Evolutionary conservation across 2,113 vertebrate genomes (phyloP), one percentile per base, ranked within the genome.

Genomic region (Trematomus loennbergii): DNA sequence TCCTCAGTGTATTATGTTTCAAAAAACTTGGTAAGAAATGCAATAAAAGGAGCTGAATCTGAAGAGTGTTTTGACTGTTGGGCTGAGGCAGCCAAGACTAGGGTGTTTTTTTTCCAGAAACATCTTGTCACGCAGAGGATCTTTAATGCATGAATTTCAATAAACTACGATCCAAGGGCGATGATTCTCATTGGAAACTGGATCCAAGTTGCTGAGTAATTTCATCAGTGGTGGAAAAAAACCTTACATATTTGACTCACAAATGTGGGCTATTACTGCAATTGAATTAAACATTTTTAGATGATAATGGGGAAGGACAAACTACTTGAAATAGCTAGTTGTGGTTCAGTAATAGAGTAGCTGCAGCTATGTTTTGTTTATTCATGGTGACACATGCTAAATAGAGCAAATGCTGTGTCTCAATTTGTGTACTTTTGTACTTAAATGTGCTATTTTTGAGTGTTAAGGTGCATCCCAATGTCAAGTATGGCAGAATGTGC

Each of bases 161-260:
- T 76, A 73, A 75, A 77, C 75, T 64, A 33, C 18, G 33, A 78
- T 78, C 29, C 2, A 63, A 72, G 52, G 54, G 53, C 0, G 16
- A 73, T 58, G 70, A 83, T 29, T 83, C 48, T 66, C 63, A 64
- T 29, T 36, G 66, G 71, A 70, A 78, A 81, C 76, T 11, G 22
- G 58, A 66, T 75, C 82, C 73, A 68, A 66, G 67, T 81, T 77
- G 50, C 81, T 72, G 69, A 77, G 63, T 81, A 62, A 86, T 85
- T 85, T 89, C 73, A 89, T 78, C 58, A 83, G 74, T 3, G 8
- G 45, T 74, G 66, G 64, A 71, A 59, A 72, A 9, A 74, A 72
- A 8, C 13, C 52, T 16, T 43, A 75, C 72, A 57, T 69, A 72
- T 79, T 79, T 83, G 70, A 79, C 62, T 87, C 62, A 64, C 65